Percentiles rank a stretch among this genome's conserved stretches.
These are phyloP conservation scores for Rhopilema esculentum DNA, from an alignment of 30 jellyfish, hydroid and myxozoan genomes.

Conservation along the genomic window DNA sequence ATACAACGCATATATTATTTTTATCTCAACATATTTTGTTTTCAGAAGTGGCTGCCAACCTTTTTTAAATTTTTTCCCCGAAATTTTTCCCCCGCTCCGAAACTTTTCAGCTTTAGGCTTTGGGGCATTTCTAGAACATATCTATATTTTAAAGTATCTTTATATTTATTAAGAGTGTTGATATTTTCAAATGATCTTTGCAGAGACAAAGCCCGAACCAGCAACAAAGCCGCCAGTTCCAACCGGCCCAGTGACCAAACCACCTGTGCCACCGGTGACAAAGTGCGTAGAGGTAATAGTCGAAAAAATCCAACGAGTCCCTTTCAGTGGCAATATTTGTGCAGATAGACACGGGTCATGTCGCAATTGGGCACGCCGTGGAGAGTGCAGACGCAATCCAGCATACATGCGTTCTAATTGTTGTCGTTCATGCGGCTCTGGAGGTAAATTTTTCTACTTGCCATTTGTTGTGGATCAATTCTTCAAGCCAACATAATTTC, in stretches of 20 bases:
- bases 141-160: neutral
- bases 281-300: slow-evolving; percentile 17
- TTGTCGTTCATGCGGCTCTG: slow-evolving; percentile 29
- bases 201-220: slow-evolving; percentile 44
- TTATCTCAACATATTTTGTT: neutral
- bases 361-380: slow-evolving; percentile 64
- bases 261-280: slow-evolving; percentile 58
- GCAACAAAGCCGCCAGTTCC: slow-evolving; percentile 51
- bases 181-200: neutral
- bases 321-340: neutral
- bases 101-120: too few species aligned
- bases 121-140: neutral
- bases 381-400: slow-evolving; percentile 75
- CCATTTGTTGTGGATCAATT: too few species aligned
- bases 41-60: neutral
- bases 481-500: too few species aligned
- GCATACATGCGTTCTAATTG: slow-evolving; percentile 26
- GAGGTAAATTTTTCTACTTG: too few species aligned
- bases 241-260: slow-evolving; percentile 8
- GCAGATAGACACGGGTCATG: slow-evolving; percentile 23
- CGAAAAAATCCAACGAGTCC: slow-evolving; percentile 23
- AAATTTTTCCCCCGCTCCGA: neutral
- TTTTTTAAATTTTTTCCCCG: too few species aligned
- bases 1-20: too few species aligned
- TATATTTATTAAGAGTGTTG: neutral